Conservation (phyloP, 2,113 vertebrate species). For the Spermophilus dauricus region DNA sequence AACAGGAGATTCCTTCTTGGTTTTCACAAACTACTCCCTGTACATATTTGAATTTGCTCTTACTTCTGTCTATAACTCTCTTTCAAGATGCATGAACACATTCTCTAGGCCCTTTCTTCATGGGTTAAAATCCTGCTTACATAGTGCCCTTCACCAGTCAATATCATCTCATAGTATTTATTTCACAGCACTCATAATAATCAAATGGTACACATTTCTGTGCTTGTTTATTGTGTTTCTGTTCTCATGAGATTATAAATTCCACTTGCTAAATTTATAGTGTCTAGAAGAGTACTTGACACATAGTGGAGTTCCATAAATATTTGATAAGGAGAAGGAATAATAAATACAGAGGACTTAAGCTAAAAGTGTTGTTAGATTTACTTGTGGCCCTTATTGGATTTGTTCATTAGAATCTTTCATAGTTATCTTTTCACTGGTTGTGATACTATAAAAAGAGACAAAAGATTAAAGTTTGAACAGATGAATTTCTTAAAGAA, state of each 20-base stretch:
- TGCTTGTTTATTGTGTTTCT: background rate
- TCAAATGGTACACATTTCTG: background rate
- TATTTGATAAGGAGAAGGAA: background rate
- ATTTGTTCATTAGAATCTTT: background rate
- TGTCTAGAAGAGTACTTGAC: background rate
- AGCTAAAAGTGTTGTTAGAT: background rate
- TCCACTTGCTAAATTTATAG: background rate
- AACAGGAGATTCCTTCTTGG: background rate
- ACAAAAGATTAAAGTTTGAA: background rate
- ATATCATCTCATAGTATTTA: background rate
- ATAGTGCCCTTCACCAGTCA: background rate
- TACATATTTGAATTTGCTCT: background rate
- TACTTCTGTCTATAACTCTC: background rate
- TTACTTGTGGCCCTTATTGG: accelerated
- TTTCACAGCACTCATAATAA: background rate
- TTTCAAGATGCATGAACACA: background rate
- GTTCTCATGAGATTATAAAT: background rate
- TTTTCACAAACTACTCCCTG: background rate
- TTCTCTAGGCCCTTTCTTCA: background rate
- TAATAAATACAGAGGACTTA: background rate
- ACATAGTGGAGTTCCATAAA: background rate
- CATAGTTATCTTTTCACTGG: background rate
- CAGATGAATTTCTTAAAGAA: background rate
- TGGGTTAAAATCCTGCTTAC: background rate
- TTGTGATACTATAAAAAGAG: background rate